Evolutionary conservation across 2,113 vertebrate genomes (phyloP), one percentile per base, ranked within the genome.

Genomic region (Euleptes europaea): DNA sequence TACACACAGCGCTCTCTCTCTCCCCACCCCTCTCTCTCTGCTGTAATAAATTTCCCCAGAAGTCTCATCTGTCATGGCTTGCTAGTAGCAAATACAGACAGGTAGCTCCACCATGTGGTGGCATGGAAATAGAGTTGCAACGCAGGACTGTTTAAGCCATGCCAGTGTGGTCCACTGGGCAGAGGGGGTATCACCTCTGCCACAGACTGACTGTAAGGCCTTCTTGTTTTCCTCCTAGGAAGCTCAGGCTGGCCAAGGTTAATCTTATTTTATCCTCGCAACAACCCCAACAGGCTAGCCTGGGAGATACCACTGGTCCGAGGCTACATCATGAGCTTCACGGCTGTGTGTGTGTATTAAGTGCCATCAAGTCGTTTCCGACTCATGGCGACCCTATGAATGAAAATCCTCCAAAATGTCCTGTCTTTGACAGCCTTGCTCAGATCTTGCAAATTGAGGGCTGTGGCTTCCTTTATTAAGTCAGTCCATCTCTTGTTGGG

Each of bases 81-180:
- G 35, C 65, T 26, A 11, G 0, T 1, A 40, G 13, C 69, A 83
- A 69, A 35, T 3, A 42, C 40, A 89, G 91, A 0, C n/a, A 51
- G 88, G 84, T 88, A 94, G 92, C 93, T 88, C 93, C 94, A 93
- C 92, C 94, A 87, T 84, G 91, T 93, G 94, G 93, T 76, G 89
- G 54, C 81, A 83, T 51, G 26, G 67, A 69, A 83, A 76, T 65
- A 84, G 38, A 78, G 75, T 71, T 51, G n/a, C 72, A 66, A 0
- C 0, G 0, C 72, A 72, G 60, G 86, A 78, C 87, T 44, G 0
- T 82, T n/a, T 0, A 66, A 7, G 23, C 67, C 3, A 40, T 40
- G 28, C 3, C 3, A 40, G 13, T 35, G 19, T 57, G 26, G 60
- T 63, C 60, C 60, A 10, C 28, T 26, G 23, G 70, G 40, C 21